Base-by-base conservation (phyloP, 2,888 invertebrate species). In the Clepsis dumicolana region DNA sequence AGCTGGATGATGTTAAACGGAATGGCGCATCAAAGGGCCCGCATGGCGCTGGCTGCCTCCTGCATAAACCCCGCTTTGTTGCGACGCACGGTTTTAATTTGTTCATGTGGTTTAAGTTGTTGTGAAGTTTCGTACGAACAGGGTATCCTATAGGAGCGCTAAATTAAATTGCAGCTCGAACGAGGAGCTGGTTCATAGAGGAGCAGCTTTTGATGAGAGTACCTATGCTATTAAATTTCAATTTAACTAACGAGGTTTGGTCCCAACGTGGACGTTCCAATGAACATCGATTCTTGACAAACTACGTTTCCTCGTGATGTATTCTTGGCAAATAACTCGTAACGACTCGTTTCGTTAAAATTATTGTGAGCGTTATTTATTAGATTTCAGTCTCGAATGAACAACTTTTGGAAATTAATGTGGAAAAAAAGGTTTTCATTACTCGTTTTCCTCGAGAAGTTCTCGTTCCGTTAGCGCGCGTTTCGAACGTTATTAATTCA, bases 401-500 rank as follows among this genome's bases (percentile, higher is more conserved):
- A 35, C 3, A 35, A 35, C 5, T 29, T 7, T 4, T 29, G 29
- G 29, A 29, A 29, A 29, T 29, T 4, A 29, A 4, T 7, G 29
- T 29, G 3, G 7, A 41, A 32, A 53, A 52, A 44, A 67, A 50
- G 48, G 14, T 48, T 56, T 56, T 27, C 50, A 62, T 62, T 29
- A 62, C 25, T 29, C 27, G 53, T 25, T 41, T 35, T 29, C 21
- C n/a, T 41, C 48, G 44, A 25, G 53, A 62, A 66, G 24, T 53
- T 59, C 25, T 18, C 50, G 50, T 41, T 52, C 50, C 63, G 66
- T 21, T 35, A 32, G 16, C 66, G 50, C 41, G 52, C 41, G 24
- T 67, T 67, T 38, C 57, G 62, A 63, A 67, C 67, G 41, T 52
- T 68, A 68, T 68, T 68, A 68, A 68, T 64, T 68, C 63, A 44